A percentile compares a stretch with the other conserved stretches of the same genome.
Evolutionary conservation across 2,888 invertebrate species (phyloP).

Genomic region (Gerosis bhagava): DNA sequence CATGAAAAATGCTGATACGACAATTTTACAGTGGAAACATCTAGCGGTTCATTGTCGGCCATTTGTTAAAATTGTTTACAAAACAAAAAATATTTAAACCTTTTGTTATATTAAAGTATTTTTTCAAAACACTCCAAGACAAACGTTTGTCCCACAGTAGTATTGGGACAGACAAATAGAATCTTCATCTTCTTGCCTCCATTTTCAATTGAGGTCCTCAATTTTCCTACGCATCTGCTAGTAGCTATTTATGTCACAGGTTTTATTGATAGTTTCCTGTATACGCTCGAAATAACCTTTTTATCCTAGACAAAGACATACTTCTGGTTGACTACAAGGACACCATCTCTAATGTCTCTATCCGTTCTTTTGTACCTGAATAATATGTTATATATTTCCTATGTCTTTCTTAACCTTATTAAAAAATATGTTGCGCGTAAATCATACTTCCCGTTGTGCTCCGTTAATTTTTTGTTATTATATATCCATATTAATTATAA

Average conservation of each 20-base stretch:
- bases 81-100: too few species aligned
- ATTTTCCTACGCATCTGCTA: slow-evolving; percentile 50
- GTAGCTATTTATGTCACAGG: slow-evolving; percentile 51
- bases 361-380: too few species aligned
- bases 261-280: slow-evolving; percentile 57
- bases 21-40: slow-evolving; percentile 49
- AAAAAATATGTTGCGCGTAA: too few species aligned
- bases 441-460: too few species aligned
- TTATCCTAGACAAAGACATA: neutral
- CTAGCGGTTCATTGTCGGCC: slow-evolving; percentile 39
- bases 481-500: too few species aligned
- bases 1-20: slow-evolving; percentile 74
- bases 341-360: neutral
- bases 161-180: slow-evolving; percentile 3
- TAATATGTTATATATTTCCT: too few species aligned
- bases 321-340: slow-evolving; percentile 5
- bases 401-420: too few species aligned
- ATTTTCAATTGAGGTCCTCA: slow-evolving; percentile 64
- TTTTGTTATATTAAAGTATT: too few species aligned
- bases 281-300: slow-evolving; percentile 40
- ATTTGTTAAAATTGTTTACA: too few species aligned
- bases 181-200: slow-evolving; percentile 17
- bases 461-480: too few species aligned
- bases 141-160: slow-evolving; percentile 13
- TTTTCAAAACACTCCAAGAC: slow-evolving; percentile 17